Evolutionary conservation across 1,140 invertebrate species (phyloP).

Genomic region (Eulimnadia texana): DNA sequence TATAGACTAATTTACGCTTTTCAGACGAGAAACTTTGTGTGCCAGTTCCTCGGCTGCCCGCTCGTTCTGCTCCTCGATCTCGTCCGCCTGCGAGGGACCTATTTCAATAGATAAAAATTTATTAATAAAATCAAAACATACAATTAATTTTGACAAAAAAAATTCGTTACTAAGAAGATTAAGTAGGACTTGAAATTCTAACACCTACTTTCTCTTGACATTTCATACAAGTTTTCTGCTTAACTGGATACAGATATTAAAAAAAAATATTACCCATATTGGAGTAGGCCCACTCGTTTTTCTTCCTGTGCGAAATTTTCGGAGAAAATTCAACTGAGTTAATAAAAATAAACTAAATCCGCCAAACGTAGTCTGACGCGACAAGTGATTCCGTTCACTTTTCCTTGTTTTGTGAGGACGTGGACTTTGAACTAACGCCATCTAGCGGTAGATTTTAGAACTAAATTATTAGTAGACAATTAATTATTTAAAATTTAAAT

Average conservation of each 20-base stretch:
- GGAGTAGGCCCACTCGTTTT: slow-evolving; percentile 9
- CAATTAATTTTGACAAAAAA: background rate
- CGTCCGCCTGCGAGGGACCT: slow-evolving; percentile 10
- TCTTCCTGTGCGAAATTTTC: slow-evolving; percentile 9
- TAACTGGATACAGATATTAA: too few species aligned
- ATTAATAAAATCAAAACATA: background rate
- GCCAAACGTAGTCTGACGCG: background rate
- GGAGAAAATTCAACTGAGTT: background rate
- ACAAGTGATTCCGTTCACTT: background rate
- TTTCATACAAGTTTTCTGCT: too few species aligned
- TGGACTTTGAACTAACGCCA: too few species aligned
- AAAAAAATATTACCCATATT: slow-evolving; percentile 7
- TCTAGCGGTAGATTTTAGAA: too few species aligned
- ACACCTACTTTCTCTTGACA: background rate
- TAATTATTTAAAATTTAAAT: background rate
- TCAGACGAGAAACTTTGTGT: slow-evolving; percentile 5
- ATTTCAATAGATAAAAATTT: slow-evolving; percentile 7
- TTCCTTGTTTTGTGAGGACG: too few species aligned
- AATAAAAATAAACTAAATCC: background rate
- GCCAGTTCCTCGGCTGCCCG: slow-evolving; percentile 10
- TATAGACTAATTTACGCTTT: slow-evolving; percentile 6
- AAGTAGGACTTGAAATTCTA: background rate
- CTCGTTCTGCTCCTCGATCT: slow-evolving; percentile 11
- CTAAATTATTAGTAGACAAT: too few species aligned
- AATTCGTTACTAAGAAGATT: background rate